Evolutionary conservation across 2,113 vertebrate genomes (phyloP), one percentile per base, ranked within the genome.

Genomic region (Ursus arctos): DNA sequence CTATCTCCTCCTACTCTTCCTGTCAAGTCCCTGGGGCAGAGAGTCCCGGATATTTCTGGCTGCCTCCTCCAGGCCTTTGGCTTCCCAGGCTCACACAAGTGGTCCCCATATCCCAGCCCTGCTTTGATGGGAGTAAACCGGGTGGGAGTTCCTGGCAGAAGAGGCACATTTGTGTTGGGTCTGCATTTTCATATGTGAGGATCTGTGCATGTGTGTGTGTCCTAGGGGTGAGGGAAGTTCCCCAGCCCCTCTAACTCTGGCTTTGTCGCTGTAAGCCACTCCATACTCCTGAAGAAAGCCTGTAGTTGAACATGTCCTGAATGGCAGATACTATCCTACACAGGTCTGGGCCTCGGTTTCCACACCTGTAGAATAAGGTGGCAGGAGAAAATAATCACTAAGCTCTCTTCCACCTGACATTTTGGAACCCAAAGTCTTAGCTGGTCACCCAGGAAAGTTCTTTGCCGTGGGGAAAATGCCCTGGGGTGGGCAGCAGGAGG

Each of bases 21-120:
- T 96, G 97, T 96, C 88, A 69, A 65, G 94, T 97, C 97, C 96
- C 97, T 89, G n/a, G 97, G 96, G 96, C 81, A 97, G 83, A 95
- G 87, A 9, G 43, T 96, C 74, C 63, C 31, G 80, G 79, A 93
- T 97, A 97, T 98, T 98, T 97, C 97, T 97, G 91, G 97, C 93
- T 94, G 77, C 81, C 28, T 97, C 92, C 87, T 91, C 49, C 55
- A 86, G 87, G 90, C 92, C 51, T 95, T 86, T 86, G 55, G 82
- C 96, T 98, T 97, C 97, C 96, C 89, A 97, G 97, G 94, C 95
- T 97, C 74, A 87, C 83, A 71, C 28, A 76, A 94, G 85, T 67
- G 67, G 51, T 80, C 82, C 74, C 67, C 76, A 47, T 65, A 90
- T 36, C 63, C 93, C 43, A 71, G 57, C 14, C 51, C 67, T 69